Conservation (phyloP, 1,140 invertebrate genomes). For the Heterodera carotae region DNA sequence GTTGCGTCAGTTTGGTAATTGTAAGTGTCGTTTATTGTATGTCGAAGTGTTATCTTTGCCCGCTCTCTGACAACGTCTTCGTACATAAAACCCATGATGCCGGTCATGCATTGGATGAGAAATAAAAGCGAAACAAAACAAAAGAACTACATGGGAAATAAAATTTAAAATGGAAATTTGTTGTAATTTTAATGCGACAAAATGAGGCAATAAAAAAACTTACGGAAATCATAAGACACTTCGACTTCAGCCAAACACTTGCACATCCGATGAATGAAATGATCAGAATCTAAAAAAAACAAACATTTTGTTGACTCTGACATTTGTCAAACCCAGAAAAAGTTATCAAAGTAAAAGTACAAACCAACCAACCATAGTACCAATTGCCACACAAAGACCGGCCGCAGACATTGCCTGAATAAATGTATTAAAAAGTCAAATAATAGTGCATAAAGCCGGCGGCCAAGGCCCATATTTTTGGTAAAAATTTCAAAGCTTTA, state of each 20-base stretch:
- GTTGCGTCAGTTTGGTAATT: too few species aligned
- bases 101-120: constrained; percentile 51
- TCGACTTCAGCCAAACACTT: constrained; percentile 41
- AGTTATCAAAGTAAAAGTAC: background rate
- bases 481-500: too few species aligned
- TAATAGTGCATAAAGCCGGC: too few species aligned
- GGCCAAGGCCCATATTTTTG: too few species aligned
- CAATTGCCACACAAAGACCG: constrained; percentile 42
- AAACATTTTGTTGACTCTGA: too few species aligned
- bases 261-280: constrained; percentile 51
- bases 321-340: too few species aligned
- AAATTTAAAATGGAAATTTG: constrained; percentile 7
- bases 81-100: constrained; percentile 54
- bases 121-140: constrained; percentile 48
- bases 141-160: constrained; percentile 46
- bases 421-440: background rate
- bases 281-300: constrained; percentile 31
- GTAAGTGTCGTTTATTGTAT: constrained; percentile 25
- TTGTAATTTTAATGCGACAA: too few species aligned
- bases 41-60: constrained; percentile 32
- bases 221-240: constrained; percentile 47
- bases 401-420: constrained; percentile 46
- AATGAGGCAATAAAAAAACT: too few species aligned
- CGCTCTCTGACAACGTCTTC: constrained; percentile 40
- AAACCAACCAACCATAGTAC: constrained; percentile 39